Evolutionary conservation across 2,888 invertebrate species (phyloP).

Genomic region (Scrobipalpa atriplicella): DNA sequence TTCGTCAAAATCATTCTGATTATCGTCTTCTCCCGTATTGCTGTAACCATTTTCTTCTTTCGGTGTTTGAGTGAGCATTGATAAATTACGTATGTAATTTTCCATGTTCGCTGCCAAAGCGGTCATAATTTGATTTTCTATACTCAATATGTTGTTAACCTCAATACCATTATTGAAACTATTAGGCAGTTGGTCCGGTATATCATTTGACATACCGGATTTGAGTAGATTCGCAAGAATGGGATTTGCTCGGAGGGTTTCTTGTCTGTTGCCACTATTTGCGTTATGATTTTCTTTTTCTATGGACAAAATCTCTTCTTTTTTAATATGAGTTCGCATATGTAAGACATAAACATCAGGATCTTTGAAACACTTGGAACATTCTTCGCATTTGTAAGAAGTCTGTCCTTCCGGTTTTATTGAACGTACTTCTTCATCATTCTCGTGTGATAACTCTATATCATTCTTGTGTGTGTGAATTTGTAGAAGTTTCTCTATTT

Average conservation of each 20-base stretch:
- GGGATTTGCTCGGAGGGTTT: constrained; percentile 66
- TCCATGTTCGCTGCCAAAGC: constrained; percentile 65
- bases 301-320: constrained; percentile 18
- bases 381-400: constrained; percentile 64
- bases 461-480: constrained; percentile 11
- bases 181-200: constrained; percentile 9
- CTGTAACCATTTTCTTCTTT: constrained; percentile 22
- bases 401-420: constrained; percentile 30
- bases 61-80: constrained; percentile 41
- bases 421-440: constrained; percentile 26
- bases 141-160: constrained; percentile 46
- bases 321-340: constrained; percentile 53
- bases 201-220: constrained; percentile 35
- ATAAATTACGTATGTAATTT: constrained; percentile 58
- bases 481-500: constrained; percentile 26
- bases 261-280: constrained; percentile 45
- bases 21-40: constrained; percentile 28
- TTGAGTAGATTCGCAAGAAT: constrained; percentile 69
- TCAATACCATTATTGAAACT: constrained; percentile 43
- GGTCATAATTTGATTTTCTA: constrained; percentile 64
- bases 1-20: constrained; percentile 29
- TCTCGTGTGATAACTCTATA: constrained; percentile 32
- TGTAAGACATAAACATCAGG: constrained; percentile 71
- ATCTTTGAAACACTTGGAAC: constrained; percentile 74
- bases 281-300: constrained; percentile 60